Base-by-base conservation (phyloP, 2,797 vertebrate genomes). In the Notolepis coatsorum region DNA sequence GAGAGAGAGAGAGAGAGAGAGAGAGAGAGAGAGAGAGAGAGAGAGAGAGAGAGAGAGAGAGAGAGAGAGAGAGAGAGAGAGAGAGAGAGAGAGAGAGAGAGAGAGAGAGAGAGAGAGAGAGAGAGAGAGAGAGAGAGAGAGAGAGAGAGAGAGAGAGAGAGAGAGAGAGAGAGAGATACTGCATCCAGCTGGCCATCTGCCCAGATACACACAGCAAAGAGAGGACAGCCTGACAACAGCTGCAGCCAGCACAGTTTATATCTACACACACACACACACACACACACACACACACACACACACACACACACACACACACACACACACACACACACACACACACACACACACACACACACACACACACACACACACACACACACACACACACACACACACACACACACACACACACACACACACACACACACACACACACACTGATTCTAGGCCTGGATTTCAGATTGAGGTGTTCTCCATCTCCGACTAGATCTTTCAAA, bases 181-280 rank as follows among this genome's bases (percentile, higher is more conserved):
- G 63, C 58, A 52, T 77, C 69, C 75, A 75, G 63, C 85, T 88
- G 83, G 81, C 79, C 15, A n/a, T 51, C 35, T 39, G 70, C 82
- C 79, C 77, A 74, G 79, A 77, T 65, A 75, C 71, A 77, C n/a
- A n/a, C 51, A 71, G 63, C 18, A 57, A 61, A 64, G 43, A 61
- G 53, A 66, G 81, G n/a, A 66, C 52, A 77, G 73, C 57, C 71
- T 68, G 62, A 63, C 62, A 75, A 77, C 81, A 87, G 80, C 76
- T 82, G 79, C 54, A 77, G 64, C 61, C 57, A 41, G 46, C 52
- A 33, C 28, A 57, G 31, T 30, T 54, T 48, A 45, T 18, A 49
- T 48, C 39, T 27, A 7, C 10, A 31, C 31, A 6, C 15, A 25
- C 25, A 15, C 25, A 18, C 23, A 23, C 35, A 52, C 35, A 53